phyloP scores from a whole-genome alignment of 2,797 vertebrate genomes.

The Chloroceryle amazona region DNA sequence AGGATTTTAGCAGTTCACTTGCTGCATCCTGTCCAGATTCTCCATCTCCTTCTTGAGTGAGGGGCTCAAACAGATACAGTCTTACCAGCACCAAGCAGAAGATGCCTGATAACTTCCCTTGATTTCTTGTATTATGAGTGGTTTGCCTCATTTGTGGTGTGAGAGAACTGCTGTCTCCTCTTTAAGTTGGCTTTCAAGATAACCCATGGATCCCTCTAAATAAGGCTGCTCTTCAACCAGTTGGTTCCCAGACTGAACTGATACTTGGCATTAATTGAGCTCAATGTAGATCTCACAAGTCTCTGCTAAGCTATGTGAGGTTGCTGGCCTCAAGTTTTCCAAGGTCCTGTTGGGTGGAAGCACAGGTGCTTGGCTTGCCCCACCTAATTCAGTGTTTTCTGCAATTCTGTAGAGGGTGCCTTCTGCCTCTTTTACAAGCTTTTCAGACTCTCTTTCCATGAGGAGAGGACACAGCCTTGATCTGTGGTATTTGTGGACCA shows the following conservation, averaged over 20 bases:
- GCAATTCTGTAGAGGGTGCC: not conserved
- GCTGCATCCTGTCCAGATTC: not conserved
- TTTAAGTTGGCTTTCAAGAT: not conserved
- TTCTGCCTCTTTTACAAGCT: not conserved
- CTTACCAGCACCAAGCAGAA: not conserved
- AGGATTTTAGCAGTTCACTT: not conserved
- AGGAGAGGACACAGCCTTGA: not conserved
- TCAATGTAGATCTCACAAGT: not conserved
- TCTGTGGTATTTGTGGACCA: not conserved
- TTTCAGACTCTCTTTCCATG: not conserved
- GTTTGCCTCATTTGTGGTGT: not conserved
- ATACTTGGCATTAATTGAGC: not conserved
- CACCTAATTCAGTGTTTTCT: not conserved
- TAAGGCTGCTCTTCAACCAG: not conserved
- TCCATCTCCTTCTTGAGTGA: not conserved
- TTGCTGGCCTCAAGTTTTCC: not conserved
- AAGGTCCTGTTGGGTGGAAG: not conserved
- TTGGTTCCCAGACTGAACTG: not conserved
- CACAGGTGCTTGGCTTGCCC: not conserved
- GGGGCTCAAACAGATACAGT: not conserved
- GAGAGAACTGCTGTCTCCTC: not conserved
- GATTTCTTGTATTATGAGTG: accelerated
- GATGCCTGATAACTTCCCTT: not conserved
- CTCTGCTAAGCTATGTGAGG: not conserved
- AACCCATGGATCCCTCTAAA: not conserved